Evolutionary conservation across 1,140 invertebrate genomes (phyloP).

Genomic region (Panagrolaimus sp.): DNA sequence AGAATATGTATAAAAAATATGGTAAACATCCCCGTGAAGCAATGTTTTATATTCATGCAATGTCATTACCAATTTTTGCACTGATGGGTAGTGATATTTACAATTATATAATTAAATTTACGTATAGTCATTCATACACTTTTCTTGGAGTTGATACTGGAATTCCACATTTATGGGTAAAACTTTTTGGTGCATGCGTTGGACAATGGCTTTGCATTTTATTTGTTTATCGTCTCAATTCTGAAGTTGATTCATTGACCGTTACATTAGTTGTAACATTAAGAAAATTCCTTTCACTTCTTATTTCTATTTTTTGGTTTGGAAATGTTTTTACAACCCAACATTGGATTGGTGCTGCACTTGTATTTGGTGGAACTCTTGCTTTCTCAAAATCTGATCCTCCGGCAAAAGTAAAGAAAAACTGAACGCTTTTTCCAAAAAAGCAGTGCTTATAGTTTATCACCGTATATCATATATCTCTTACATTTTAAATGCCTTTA

Average conservation of each 20-base stretch:
- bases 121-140: constrained; percentile 57
- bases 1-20: constrained; percentile 74
- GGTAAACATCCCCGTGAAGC: constrained; percentile 92
- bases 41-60: constrained; percentile 83
- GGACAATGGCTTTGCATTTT: constrained; percentile 87
- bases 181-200: constrained; percentile 76
- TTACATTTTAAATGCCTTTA: too few relatives aligned
- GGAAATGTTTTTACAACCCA: constrained; percentile 81
- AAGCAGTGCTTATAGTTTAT: too few relatives aligned
- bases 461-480: too few relatives aligned
- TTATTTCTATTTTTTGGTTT: constrained; percentile 93
- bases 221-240: constrained; percentile 85
- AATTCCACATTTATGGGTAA: constrained; percentile 73
- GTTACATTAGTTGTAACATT: constrained; percentile 91
- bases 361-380: constrained; percentile 86
- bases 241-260: constrained; percentile 84
- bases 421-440: neutral
- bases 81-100: constrained; percentile 71
- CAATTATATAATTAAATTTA: constrained; percentile 64
- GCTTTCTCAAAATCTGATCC: constrained; percentile 65
- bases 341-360: constrained; percentile 83
- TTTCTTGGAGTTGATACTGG: constrained; percentile 58
- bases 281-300: constrained; percentile 84
- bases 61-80: constrained; percentile 78
- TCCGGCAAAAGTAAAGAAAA: neutral